These are phyloP conservation scores for Caenorhabditis sp. DNA, from an alignment of 2,888 invertebrate species.

Conservation along the genomic window DNA sequence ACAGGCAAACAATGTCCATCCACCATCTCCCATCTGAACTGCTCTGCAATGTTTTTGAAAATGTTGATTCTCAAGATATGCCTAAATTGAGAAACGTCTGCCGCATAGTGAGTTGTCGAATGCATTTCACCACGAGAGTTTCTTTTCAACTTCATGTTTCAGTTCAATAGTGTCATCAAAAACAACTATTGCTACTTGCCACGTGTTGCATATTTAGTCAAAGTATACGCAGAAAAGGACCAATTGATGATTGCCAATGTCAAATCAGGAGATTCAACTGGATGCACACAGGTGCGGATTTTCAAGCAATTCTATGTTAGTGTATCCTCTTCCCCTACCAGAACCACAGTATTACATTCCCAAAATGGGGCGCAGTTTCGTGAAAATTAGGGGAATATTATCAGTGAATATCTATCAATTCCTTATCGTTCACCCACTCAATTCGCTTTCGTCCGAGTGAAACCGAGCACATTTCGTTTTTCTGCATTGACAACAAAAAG, in stretches of 20 bases:
- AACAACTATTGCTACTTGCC: conserved; percentile 52
- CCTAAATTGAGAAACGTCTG: conserved; percentile 51
- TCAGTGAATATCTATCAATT: conserved; percentile 23
- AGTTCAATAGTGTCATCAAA: conserved; percentile 61
- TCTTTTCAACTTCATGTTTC: conserved; percentile 10
- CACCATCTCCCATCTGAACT: conserved; percentile 49
- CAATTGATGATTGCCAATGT: conserved; percentile 39
- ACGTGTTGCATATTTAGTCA: conserved; percentile 52
- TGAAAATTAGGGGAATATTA: conserved; percentile 11
- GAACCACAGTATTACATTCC: conserved; percentile 20
- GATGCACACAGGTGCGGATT: conserved; percentile 63
- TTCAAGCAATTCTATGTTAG: conserved; percentile 63
- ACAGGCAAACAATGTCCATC: conserved; percentile 51
- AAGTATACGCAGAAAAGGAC: conserved; percentile 41
- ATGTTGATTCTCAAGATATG: conserved; percentile 42
- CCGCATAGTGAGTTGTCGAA: conserved; percentile 21
- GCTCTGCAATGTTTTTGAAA: conserved; percentile 43
- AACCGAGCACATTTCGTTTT: conserved; percentile 34
- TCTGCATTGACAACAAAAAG: conserved; percentile 44
- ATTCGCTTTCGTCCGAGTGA: conserved; percentile 56
- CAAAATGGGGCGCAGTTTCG: neutral
- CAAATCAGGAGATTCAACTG: conserved; percentile 53
- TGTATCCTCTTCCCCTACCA: neutral
- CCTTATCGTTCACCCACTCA: conserved; percentile 58
- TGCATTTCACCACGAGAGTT: neutral